Evolutionary conservation across 2,113 vertebrate genomes (phyloP), one percentile per base, ranked within the genome.

Genomic region (Otocyon megalotis): DNA sequence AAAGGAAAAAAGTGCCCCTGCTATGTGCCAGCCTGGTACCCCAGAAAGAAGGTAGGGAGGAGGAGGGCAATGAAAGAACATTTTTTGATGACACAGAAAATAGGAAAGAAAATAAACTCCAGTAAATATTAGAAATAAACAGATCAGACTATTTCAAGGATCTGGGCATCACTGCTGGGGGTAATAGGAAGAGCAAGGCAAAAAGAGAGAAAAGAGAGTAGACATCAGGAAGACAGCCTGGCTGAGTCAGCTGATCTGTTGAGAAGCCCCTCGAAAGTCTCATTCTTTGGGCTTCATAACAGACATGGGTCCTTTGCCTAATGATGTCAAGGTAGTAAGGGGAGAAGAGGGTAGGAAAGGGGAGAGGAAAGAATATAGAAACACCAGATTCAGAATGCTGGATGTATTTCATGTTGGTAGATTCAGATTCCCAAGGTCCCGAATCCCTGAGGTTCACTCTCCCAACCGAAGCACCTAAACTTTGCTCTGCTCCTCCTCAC

Each of bases 21-120:
- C 79, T 80, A 0, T 77, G 37, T 88, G 50, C 22, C 58, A 83
- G 32, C 30, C 67, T 53, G 80, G 2, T 54, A n/a, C 16, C 14
- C 69, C 35, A 65, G 35, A 93, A 90, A 65, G n/a, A 88, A 80
- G 14, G 8, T 88, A 7, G 8, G 10, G 24, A 63, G 65, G 60
- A 67, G 26, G 37, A 88, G 54, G 8, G 3, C 53, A 81, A 19
- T 50, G 32, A 79, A 69, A 82, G 54, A 88, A n/a, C 26, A 62
- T 30, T 58, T 54, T 58, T 87, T 35, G 5, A 93, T 56, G 28
- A 72, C 88, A 79, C 43, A 92, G 13, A 56, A 88, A 92, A 67
- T 62, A 54, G 30, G 77, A 90, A 87, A 93, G 35, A 92, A 60
- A 85, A 84, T 65, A 82, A 90, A 90, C 32, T 85, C 53, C 71